Conservation (phyloP, 2,888 invertebrate genomes). For the Glaucopsyche alexis region DNA sequence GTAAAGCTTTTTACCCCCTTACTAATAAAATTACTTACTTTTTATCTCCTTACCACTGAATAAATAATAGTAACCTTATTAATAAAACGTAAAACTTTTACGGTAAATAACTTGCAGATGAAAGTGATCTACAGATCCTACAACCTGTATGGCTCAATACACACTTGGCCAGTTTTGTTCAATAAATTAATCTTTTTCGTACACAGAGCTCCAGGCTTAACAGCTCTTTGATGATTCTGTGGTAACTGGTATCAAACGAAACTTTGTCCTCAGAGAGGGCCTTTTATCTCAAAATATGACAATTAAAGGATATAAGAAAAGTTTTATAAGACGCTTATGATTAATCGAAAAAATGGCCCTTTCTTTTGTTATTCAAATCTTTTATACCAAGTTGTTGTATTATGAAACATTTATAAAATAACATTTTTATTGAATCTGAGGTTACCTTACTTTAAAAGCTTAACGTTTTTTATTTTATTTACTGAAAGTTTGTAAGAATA, state of each 20-base stretch:
- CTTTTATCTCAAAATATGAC: conserved; percentile 15
- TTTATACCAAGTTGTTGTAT: not conserved
- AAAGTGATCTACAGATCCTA: no score
- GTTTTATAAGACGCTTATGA: not conserved
- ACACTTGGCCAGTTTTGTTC: not conserved
- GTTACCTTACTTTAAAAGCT: no score
- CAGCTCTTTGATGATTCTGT: conserved; percentile 16
- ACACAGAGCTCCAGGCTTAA: not conserved
- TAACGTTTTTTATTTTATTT: no score
- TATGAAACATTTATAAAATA: not conserved
- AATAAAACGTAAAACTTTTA: no score
- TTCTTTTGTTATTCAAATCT: not conserved
- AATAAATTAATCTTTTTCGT: not conserved
- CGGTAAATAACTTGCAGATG: no score
- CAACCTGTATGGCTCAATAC: not conserved
- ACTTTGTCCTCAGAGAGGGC: not conserved
- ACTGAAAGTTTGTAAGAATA: no score
- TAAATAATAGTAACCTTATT: no score
- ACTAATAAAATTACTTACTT: no score
- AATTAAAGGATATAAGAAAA: conserved; percentile 25
- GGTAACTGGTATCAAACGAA: not conserved
- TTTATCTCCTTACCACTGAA: no score
- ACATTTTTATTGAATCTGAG: no score
- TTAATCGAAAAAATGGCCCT: not conserved
- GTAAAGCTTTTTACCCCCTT: no score